Base-by-base conservation (phyloP, 1,140 invertebrate genomes). In the Diachasma alloeum region DNA sequence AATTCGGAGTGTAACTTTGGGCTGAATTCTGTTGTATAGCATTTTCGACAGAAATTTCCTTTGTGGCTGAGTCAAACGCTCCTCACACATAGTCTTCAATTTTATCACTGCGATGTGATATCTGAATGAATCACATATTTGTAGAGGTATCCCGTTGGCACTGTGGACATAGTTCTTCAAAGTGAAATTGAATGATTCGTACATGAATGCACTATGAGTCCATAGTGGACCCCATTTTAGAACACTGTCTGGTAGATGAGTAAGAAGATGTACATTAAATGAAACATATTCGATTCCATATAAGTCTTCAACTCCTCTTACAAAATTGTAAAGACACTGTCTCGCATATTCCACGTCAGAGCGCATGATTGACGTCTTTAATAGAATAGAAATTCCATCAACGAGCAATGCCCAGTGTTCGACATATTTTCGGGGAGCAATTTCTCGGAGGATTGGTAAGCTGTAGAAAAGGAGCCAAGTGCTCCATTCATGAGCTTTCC, bases 401-500 rank as follows among this genome's bases (percentile, higher is more conserved):
- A 81, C 78, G 2, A 83, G 59, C 63, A 83, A 78, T n/a, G 71
- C 68, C 80, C 79, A 85, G 68, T 85, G 83, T 48, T 79, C 19
- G 9, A 83, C 75, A 75, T 78, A 83, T 79, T 77, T 80, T 37
- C 10, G 15, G 13, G 70, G 71, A 15, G 81, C 31, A 42, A 79
- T 13, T 71, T 46, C 66, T 73, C 79, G 78, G n/a, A 83, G 67
- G 24, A 77, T 78, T 19, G 78, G 67, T 10, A 82, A 39, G 56
- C 80, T 80, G 74, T 83, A 81, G 74, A 70, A 81, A 24, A 84
- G 46, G 0, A 84, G 73, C 71, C 77, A 85, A 10, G 63, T 74
- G 6, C 73, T 74, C 78, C 79, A 85, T 72, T 86, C 83, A 63
- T 85, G 80, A 37, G 83, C 82, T 79, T 85, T 85, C 83, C 80